Percentiles rank a stretch among this genome's conserved stretches.
Evolutionary conservation across 2,113 vertebrate species (phyloP).

Genomic region (Corapipo altera): DNA sequence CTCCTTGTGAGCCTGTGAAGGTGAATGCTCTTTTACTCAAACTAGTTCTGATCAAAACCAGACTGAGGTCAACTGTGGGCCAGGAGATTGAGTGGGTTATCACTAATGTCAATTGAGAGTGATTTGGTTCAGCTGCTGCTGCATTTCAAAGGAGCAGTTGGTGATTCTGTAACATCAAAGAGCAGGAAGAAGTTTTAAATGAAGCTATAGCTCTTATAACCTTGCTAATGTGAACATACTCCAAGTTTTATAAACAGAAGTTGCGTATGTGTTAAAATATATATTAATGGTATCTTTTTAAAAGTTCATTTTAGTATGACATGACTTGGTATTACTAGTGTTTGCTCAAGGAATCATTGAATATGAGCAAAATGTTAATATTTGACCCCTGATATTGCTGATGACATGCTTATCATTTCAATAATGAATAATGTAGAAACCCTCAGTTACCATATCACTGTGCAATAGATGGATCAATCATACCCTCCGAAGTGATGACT

Average conservation of each 20-base stretch:
- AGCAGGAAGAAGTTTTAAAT: neutral
- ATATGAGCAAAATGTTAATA: neutral
- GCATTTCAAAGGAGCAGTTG: slow-evolving; percentile 27
- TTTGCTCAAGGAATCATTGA: neutral
- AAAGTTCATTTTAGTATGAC: neutral
- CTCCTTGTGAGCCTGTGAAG: slow-evolving; percentile 49
- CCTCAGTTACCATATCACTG: neutral
- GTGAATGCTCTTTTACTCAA: slow-evolving; percentile 27
- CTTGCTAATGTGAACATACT: neutral
- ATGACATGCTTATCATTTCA: neutral
- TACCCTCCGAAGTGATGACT: neutral
- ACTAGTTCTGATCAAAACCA: slow-evolving; percentile 57
- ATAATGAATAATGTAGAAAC: neutral
- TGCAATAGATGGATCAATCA: neutral
- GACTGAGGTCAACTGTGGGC: slow-evolving; percentile 34
- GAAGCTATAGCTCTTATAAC: neutral
- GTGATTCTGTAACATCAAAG: slow-evolving; percentile 42
- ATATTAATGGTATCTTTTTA: neutral
- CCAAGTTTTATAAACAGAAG: neutral
- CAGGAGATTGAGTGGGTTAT: slow-evolving; percentile 53
- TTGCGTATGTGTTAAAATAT: neutral
- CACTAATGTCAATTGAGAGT: neutral
- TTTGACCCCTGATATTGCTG: neutral
- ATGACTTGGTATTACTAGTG: neutral
- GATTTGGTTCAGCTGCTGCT: slow-evolving; percentile 54